Evolutionary conservation across 2,797 vertebrate genomes (phyloP), one percentile per base, ranked within the genome.

Genomic region (Triplophysa bombifrons): DNA sequence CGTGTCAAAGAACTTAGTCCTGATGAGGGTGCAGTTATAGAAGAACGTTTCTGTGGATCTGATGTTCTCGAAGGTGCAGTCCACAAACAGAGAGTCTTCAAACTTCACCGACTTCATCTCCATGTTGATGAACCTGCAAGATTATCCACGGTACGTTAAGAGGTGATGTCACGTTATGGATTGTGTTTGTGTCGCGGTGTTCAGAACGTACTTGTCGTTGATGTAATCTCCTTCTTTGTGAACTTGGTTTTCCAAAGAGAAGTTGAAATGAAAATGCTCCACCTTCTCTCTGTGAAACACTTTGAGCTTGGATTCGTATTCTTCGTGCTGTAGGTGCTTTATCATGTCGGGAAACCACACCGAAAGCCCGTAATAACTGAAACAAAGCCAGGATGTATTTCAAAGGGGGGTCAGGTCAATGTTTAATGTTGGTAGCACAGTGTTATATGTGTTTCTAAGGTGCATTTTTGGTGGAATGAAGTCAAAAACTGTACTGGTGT

Each of bases 341-440:
- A 99, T 98, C 96, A 98, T 98, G 85, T 99, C 97, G 0, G 97
- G 97, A 86, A 98, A 99, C 97, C 97, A 99, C 67, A 99, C 97
- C 0, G 94, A 95, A 85, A 99, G 93, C 64, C 97, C 97, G 2
- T 98, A 99, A 88, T 96, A 98, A 90, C 97, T 99, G 88, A 63
- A 87, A 86, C 44, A 75, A 56, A 86, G n/a, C 74, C 77, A 11
- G 61, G 3, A 27, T 44, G 30, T 50, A 38, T 38, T 14, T n/a
- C 16, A 64, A 14, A 8, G n/a, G 1, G 38, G 25, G 17, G 16
- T n/a, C n/a, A 44, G 11, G 63, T 17, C 61, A 41, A n/a, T 16
- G 19, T 63, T 65, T 65, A 11, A 4, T 41, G 17, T 65, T 65
- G 17, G 27, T 6, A 25, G 2, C 38, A 25, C 4, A 41, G 8